A percentile compares a stretch with the other conserved stretches of the same genome.
phyloP scores from a whole-genome alignment of 2,113 vertebrate genomes.

The Steatornis caripensis region DNA sequence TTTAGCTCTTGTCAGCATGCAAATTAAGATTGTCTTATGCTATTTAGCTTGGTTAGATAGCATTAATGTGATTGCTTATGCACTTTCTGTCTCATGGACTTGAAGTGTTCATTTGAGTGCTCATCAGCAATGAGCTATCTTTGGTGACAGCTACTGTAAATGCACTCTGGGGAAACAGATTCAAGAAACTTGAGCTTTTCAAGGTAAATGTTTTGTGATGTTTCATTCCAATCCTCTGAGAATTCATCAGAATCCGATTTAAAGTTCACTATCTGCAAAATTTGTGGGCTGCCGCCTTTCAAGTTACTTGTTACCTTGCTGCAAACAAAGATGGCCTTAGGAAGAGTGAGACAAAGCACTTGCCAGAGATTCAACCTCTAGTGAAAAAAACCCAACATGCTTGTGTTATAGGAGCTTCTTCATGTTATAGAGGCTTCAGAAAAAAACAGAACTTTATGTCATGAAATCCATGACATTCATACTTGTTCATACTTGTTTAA shows the following conservation, averaged over 20 bases:
- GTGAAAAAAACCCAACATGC: background rate
- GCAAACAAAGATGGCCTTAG: background rate
- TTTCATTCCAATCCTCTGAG: background rate
- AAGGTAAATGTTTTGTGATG: slow-evolving; percentile 24
- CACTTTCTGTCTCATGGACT: slow-evolving; percentile 19
- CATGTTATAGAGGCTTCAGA: no score
- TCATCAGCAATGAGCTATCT: slow-evolving; percentile 44
- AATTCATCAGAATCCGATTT: slow-evolving; percentile 26
- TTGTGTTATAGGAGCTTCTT: background rate
- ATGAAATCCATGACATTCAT: background rate
- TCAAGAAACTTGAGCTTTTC: slow-evolving; percentile 24
- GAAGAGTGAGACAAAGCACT: background rate
- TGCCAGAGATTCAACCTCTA: background rate
- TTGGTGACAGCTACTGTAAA: slow-evolving; percentile 50
- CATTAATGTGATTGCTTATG: slow-evolving; percentile 33
- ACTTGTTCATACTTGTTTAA: background rate
- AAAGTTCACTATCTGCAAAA: background rate
- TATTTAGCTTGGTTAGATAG: slow-evolving; percentile 17
- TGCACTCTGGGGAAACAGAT: background rate
- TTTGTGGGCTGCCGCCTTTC: background rate
- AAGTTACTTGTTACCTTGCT: background rate
- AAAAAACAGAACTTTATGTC: background rate
- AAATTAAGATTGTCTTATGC: slow-evolving; percentile 33
- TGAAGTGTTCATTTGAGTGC: slow-evolving; percentile 18
- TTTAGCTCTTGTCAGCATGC: slow-evolving; percentile 16